phyloP scores from a whole-genome alignment of 1,140 invertebrate genomes.

The Camponotus pennsylvanicus region DNA sequence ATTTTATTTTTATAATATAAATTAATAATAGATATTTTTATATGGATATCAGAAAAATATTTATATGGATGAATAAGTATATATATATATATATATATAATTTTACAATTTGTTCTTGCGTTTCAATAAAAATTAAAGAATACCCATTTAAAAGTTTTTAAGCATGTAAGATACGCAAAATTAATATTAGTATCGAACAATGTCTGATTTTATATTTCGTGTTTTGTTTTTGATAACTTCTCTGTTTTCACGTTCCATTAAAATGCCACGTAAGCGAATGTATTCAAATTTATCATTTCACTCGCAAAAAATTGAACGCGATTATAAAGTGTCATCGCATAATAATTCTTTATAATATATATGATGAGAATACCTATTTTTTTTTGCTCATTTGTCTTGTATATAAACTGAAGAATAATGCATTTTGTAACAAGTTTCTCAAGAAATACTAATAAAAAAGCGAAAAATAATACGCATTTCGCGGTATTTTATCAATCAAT shows the following conservation, averaged over 20 bases:
- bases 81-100: background rate
- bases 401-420: background rate
- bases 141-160: background rate
- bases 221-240: background rate
- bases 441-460: background rate
- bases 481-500: slow-evolving; percentile 1
- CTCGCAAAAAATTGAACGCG: background rate
- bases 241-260: background rate
- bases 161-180: background rate
- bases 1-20: slow-evolving; percentile 5
- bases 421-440: background rate
- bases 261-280: background rate
- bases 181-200: slow-evolving; percentile 3
- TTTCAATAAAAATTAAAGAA: background rate
- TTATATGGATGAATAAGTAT: too few relatives aligned
- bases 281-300: background rate
- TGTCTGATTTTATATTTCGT: background rate
- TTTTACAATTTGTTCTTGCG: slow-evolving; percentile 12
- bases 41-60: background rate
- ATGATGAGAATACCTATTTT: background rate
- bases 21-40: slow-evolving; percentile 5
- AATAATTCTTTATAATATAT: background rate
- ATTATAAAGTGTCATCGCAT: background rate
- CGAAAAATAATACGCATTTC: background rate
- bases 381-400: background rate